Percentiles rank a stretch among this genome's conserved stretches.
phyloP scores from a whole-genome alignment of 2,888 invertebrate genomes.

The Diaprepes abbreviatus region DNA sequence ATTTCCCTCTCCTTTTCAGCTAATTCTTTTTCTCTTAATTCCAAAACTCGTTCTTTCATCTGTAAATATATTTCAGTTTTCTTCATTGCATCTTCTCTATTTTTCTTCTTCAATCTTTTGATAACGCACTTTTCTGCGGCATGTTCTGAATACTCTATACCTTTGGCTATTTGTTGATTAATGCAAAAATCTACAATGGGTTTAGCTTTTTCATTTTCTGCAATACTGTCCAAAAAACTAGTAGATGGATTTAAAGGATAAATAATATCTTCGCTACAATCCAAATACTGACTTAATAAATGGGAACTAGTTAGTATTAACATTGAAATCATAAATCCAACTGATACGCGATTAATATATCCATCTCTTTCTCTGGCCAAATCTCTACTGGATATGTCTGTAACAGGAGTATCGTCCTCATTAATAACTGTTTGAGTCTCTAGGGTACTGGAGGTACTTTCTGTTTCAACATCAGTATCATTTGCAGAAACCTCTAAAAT shows the following conservation, averaged over 20 bases:
- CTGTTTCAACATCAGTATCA: constrained; percentile 18
- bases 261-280: constrained; percentile 5
- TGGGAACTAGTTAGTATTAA: constrained; percentile 2
- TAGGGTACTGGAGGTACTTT: neutral
- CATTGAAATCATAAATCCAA: constrained; percentile 3
- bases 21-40: constrained; percentile 33
- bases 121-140: constrained; percentile 41
- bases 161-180: constrained; percentile 25
- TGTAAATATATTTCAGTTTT: constrained; percentile 30
- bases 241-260: neutral
- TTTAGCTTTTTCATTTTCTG: constrained; percentile 19
- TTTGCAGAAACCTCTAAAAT: constrained; percentile 20
- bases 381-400: neutral
- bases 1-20: constrained; percentile 18
- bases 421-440: neutral
- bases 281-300: constrained; percentile 13
- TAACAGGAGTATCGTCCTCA: neutral
- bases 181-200: constrained; percentile 34
- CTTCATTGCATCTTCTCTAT: constrained; percentile 33
- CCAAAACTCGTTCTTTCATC: constrained; percentile 34
- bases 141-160: constrained; percentile 10
- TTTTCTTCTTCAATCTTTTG: constrained; percentile 34
- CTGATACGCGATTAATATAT: neutral
- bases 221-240: constrained; percentile 15
- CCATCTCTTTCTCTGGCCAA: neutral